Conservation (phyloP, 2,888 invertebrate genomes). For the Oligia fasciuncula region DNA sequence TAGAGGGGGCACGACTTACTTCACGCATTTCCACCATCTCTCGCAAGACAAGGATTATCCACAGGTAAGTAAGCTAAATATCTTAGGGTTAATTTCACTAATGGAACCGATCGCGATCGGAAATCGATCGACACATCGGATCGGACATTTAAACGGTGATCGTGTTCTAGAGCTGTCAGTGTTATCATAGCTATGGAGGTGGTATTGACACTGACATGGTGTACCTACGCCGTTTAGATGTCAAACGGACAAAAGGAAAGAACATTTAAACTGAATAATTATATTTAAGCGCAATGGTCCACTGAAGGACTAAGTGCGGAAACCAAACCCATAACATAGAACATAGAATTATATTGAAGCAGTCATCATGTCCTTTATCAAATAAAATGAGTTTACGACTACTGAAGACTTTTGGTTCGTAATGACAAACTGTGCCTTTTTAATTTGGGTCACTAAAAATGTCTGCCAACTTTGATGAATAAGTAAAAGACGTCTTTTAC, state of each 20-base stretch:
- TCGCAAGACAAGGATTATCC: constrained; percentile 95
- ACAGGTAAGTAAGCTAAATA: constrained; percentile 88
- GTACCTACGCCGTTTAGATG: background rate
- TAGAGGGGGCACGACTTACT: constrained; percentile 94
- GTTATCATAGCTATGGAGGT: background rate
- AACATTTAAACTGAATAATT: background rate
- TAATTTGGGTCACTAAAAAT: constrained; percentile 1
- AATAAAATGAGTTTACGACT: background rate
- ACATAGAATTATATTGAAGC: too few species aligned
- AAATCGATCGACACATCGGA: too few species aligned
- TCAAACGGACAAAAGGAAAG: background rate
- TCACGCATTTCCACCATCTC: constrained; percentile 96
- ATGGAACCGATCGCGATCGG: background rate
- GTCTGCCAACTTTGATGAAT: too few species aligned
- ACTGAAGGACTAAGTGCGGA: too few species aligned
- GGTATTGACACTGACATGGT: background rate
- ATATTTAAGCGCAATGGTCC: too few species aligned
- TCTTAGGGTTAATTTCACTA: background rate
- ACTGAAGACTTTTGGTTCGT: background rate
- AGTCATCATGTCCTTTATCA: background rate
- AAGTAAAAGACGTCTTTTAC: background rate
- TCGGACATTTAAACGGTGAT: background rate
- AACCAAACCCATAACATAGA: too few species aligned
- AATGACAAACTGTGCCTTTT: background rate
- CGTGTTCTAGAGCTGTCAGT: background rate